Evolutionary conservation across 2,113 vertebrate species (phyloP).

Genomic region (Gracilinanus agilis): DNA sequence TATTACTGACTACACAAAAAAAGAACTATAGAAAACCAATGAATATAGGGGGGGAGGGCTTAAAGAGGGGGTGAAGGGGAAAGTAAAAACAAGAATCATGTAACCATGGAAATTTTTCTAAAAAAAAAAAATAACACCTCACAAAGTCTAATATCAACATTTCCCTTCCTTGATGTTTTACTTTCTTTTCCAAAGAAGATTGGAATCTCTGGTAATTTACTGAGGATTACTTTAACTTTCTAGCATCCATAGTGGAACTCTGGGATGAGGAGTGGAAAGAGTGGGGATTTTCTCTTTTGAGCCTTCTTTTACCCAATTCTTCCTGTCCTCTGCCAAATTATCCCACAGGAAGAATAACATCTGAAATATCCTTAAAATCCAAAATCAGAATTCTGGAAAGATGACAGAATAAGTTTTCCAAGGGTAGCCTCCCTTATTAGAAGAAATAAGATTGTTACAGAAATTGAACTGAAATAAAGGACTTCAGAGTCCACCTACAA

Average conservation of each 20-base stretch:
- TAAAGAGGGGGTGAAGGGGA: too few relatives aligned
- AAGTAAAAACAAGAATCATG: too few relatives aligned
- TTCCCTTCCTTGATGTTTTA: not conserved
- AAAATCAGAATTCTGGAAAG: not conserved
- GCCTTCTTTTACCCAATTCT: not conserved
- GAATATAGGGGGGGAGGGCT: too few relatives aligned
- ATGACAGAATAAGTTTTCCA: not conserved
- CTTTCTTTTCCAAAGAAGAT: not conserved
- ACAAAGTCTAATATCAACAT: not conserved
- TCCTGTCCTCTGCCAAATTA: not conserved
- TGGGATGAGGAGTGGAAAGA: not conserved
- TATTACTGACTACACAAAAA: slow-evolving; percentile 34
- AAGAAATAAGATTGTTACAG: not conserved
- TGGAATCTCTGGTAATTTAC: not conserved
- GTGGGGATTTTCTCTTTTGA: not conserved
- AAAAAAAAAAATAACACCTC: too few relatives aligned
- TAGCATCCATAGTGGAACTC: not conserved
- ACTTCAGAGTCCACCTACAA: too few relatives aligned
- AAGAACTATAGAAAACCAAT: too few relatives aligned
- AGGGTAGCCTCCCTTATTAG: too few relatives aligned
- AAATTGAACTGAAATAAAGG: too few relatives aligned
- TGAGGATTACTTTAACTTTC: not conserved
- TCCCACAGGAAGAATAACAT: not conserved
- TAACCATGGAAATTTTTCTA: too few relatives aligned
- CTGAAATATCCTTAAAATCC: not conserved